Percentiles rank a stretch among this genome's conserved stretches.
Conservation (phyloP, 1,140 invertebrate genomes). For the Grapholita molesta region DNA sequence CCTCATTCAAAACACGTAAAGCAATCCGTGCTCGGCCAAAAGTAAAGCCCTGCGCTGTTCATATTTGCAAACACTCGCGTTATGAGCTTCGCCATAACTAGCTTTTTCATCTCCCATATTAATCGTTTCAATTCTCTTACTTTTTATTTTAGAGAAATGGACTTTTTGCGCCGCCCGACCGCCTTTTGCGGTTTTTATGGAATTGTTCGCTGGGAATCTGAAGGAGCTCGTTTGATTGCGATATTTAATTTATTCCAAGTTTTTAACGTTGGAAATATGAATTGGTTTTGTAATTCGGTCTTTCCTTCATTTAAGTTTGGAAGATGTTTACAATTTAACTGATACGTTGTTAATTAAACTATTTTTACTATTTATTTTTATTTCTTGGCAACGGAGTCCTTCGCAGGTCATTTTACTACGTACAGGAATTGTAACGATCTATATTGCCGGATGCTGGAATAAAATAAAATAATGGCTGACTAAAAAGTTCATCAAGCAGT, state of each 20-base stretch:
- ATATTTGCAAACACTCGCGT: conserved; percentile 56
- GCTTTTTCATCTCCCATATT: conserved; percentile 55
- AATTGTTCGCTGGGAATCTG: background rate
- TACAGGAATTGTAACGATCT: no score
- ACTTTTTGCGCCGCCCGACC: background rate
- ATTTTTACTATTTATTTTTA: no score
- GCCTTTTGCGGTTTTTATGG: background rate
- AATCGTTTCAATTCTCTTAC: conserved; percentile 66
- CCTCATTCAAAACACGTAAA: background rate
- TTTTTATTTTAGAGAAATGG: conserved; percentile 9
- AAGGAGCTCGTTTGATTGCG: background rate
- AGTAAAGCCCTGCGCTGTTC: conserved; percentile 17
- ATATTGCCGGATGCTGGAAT: no score
- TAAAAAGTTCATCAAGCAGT: no score
- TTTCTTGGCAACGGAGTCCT: no score
- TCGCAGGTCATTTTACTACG: no score
- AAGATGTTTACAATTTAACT: no score
- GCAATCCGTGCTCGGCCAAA: conserved; percentile 28
- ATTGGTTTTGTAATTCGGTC: background rate
- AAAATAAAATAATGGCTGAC: no score
- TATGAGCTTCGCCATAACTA: conserved; percentile 43
- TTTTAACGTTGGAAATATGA: background rate
- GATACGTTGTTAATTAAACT: no score
- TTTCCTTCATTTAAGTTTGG: background rate
- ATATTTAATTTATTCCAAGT: background rate